Percentiles rank a stretch among this genome's conserved stretches.
phyloP scores from a whole-genome alignment of 2,797 vertebrate genomes.

The Poecilia gillii region DNA sequence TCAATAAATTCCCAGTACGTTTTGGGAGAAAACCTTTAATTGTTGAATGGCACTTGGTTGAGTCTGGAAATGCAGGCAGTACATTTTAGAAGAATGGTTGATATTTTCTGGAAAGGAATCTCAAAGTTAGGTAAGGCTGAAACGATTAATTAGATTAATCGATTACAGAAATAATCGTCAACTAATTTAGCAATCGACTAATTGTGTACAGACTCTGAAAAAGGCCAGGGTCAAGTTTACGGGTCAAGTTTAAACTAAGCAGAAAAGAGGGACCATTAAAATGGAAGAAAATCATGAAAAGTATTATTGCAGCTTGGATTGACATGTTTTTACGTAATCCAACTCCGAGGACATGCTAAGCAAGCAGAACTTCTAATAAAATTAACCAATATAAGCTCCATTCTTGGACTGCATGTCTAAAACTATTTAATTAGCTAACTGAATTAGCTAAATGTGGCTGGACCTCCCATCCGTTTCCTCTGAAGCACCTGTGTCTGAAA shows the following conservation, averaged over 20 bases:
- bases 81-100: not conserved
- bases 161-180: too few species aligned
- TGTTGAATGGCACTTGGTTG: not conserved
- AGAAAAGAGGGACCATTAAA: not conserved
- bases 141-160: too few species aligned
- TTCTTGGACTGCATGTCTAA: not conserved
- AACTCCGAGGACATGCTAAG: constrained; percentile 18
- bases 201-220: too few species aligned
- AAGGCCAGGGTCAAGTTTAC: not conserved
- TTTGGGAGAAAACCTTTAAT: not conserved
- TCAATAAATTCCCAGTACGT: not conserved
- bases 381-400: constrained; percentile 11
- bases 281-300: not conserved
- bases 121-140: not conserved
- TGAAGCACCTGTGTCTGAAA: constrained; percentile 53
- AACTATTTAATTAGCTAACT: constrained; percentile 3
- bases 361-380: not conserved
- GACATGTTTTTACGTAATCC: not conserved
- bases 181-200: too few species aligned
- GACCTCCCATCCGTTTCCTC: constrained; percentile 52
- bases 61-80: not conserved
- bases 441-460: constrained; percentile 9
- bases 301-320: not conserved
- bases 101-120: not conserved
- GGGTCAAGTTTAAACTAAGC: not conserved